Percentiles rank a stretch among this genome's conserved stretches.
phyloP scores from a whole-genome alignment of 2,113 vertebrate species.

The Sebastes fasciatus region DNA sequence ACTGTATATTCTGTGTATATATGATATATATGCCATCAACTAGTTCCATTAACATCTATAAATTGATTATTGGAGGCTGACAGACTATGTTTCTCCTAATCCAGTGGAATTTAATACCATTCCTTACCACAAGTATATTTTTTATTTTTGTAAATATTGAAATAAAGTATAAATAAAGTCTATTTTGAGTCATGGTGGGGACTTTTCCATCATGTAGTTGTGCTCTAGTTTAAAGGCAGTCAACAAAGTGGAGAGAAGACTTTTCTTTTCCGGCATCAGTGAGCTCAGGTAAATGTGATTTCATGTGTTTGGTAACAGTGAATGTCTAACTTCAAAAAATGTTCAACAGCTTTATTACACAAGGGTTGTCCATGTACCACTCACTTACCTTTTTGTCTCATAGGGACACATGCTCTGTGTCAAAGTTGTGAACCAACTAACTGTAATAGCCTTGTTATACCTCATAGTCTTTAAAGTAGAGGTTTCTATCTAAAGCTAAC shows the following conservation, averaged over 20 bases:
- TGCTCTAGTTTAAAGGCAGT: neutral
- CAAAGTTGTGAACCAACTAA: conserved; percentile 12
- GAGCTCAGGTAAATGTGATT: conserved; percentile 12
- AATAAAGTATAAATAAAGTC: conserved; percentile 27
- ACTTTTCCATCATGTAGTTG: neutral
- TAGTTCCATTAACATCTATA: neutral
- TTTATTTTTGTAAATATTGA: conserved; percentile 27
- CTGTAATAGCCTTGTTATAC: conserved; percentile 5
- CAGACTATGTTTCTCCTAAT: neutral
- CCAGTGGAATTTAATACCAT: neutral
- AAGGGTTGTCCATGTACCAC: neutral
- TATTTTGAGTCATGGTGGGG: conserved; percentile 12
- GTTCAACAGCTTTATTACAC: conserved; percentile 4
- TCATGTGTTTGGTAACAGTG: conserved; percentile 8
- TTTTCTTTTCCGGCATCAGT: neutral
- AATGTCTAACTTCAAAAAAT: neutral
- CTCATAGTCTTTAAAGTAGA: conserved; percentile 1
- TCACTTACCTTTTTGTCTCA: neutral
- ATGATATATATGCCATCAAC: neutral
- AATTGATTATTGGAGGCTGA: neutral
- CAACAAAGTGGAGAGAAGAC: neutral
- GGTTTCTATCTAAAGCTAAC: conserved; percentile 14
- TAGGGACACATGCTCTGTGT: neutral
- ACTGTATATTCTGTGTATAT: neutral
- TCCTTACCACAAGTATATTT: neutral